phyloP scores from a whole-genome alignment of 2,888 invertebrate species.

The Tholera decimalis region DNA sequence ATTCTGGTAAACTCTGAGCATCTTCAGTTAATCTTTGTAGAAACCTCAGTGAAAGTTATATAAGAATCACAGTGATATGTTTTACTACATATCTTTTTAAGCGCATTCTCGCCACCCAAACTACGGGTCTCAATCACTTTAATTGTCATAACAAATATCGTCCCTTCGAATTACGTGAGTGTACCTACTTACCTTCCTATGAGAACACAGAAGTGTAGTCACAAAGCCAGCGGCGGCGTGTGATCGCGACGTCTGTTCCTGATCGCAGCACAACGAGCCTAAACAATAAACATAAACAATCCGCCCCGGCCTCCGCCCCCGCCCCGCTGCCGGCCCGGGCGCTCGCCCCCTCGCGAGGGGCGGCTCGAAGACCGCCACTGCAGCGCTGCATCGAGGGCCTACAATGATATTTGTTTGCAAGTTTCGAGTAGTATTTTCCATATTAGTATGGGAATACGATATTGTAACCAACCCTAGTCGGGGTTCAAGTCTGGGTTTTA shows the following conservation, averaged over 20 bases:
- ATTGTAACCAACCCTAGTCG: not conserved
- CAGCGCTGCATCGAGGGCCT: conserved; percentile 46
- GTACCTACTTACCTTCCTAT: not conserved
- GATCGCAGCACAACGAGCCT: conserved; percentile 54
- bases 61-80: not conserved
- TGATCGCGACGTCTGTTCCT: conserved; percentile 41
- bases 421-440: conserved; percentile 53
- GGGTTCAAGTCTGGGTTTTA: not conserved
- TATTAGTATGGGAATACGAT: conserved; percentile 26
- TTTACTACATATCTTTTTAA: not conserved
- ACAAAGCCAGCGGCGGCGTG: conserved; percentile 33
- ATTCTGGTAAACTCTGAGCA: no score
- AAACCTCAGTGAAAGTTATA: no score
- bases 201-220: conserved; percentile 6
- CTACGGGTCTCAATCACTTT: conserved; percentile 7
- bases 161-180: not conserved
- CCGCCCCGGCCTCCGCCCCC: conserved; percentile 6
- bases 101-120: no score
- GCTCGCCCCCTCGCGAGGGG: conserved; percentile 30
- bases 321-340: not conserved
- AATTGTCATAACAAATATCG: not conserved
- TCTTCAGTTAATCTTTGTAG: not conserved
- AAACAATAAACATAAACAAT: conserved; percentile 68
- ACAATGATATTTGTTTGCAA: conserved; percentile 49
- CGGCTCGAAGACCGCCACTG: conserved; percentile 44